Evolutionary conservation across 30 jellyfish, hydroid and myxozoan genomes (phyloP).

Genomic region (Cassiopea xamachana): DNA sequence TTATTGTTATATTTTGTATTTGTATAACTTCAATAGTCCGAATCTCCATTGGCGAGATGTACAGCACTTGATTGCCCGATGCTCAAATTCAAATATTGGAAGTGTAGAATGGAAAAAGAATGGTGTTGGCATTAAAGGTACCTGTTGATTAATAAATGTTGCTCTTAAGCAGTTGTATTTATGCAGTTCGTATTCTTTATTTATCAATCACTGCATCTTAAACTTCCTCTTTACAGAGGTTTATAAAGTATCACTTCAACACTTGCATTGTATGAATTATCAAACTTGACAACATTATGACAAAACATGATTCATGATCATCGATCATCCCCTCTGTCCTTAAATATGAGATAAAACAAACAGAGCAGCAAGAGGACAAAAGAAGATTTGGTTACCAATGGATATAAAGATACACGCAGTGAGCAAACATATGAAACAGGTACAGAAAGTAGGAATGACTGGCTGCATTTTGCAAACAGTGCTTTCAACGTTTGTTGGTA

Average conservation of each 20-base stretch:
- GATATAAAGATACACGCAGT: no score
- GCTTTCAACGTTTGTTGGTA: no score
- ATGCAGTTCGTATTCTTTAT: no score
- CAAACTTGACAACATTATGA: neutral
- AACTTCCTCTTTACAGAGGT: no score
- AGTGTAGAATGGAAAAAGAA: constrained; percentile 43
- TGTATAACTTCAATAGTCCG: constrained; percentile 11
- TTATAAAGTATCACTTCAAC: neutral
- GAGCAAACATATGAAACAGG: no score
- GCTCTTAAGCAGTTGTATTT: no score
- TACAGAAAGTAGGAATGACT: no score
- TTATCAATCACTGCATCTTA: no score
- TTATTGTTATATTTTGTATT: neutral
- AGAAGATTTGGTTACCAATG: no score
- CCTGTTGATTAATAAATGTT: neutral
- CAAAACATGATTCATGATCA: no score
- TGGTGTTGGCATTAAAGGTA: constrained; percentile 70
- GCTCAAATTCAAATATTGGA: constrained; percentile 19
- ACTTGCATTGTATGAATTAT: neutral
- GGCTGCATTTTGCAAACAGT: no score
- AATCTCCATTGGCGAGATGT: constrained; percentile 62
- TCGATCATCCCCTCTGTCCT: neutral
- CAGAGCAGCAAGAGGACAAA: no score
- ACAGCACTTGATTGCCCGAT: constrained; percentile 66
- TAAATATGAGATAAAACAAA: neutral